These are phyloP conservation scores for Acanthosepion esculentum DNA, from an alignment of 2,888 invertebrate species.

Conservation along the genomic window DNA sequence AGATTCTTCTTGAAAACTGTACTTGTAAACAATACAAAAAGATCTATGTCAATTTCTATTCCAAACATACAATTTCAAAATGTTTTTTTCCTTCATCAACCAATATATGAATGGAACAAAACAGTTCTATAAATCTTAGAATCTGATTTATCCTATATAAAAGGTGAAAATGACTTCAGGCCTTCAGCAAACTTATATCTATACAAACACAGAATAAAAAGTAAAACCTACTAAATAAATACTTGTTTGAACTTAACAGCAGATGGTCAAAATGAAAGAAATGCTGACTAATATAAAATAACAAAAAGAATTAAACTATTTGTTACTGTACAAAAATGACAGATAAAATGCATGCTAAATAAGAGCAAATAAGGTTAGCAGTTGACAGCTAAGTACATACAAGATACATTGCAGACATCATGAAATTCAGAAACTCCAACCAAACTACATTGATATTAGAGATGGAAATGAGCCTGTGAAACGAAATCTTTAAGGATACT, in stretches of 20 bases:
- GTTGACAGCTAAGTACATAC: background rate
- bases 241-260: slow-evolving; percentile 7
- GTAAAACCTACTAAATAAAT: background rate
- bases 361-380: background rate
- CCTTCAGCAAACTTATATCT: background rate
- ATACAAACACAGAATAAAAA: background rate
- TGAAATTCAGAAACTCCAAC: background rate
- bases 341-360: background rate
- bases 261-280: background rate
- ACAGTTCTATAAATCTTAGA: too few species aligned
- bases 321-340: background rate
- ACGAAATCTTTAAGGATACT: background rate
- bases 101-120: too few species aligned
- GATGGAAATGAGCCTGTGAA: background rate
- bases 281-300: background rate
- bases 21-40: too few species aligned
- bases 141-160: background rate
- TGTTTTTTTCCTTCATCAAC: too few species aligned
- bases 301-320: background rate
- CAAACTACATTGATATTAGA: background rate
- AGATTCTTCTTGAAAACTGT: too few species aligned
- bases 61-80: too few species aligned
- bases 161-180: background rate
- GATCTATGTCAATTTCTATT: too few species aligned
- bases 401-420: background rate